Evolutionary conservation across 1,140 invertebrate species (phyloP), one percentile per base, ranked within the genome.

Genomic region (Lanistes nyassanus): DNA sequence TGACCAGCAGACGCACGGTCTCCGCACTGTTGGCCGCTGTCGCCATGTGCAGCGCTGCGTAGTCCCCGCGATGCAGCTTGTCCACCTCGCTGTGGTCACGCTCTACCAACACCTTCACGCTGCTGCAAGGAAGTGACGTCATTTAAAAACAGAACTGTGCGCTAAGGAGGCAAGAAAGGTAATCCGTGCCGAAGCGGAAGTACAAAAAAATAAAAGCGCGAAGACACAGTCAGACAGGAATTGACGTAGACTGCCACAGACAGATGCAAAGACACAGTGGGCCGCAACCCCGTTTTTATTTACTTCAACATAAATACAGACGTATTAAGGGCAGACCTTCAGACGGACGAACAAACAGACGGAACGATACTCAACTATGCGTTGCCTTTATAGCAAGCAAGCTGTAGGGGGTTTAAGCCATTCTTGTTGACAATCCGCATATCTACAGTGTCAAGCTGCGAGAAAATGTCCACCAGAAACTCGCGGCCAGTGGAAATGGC

Each of bases 341-440:
- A 47, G 2, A 47, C 5, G 4, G 0, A 47, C 42, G 42, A 13
- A 47, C 19, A 16, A 13, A 16, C 42, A 9, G n/a, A n/a, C n/a
- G 42, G 1, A 69, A 29, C 13, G 11, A n/a, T 31, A 77, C 78
- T 77, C 71, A 72, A 84, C 84, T 76, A 70, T 16, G 76, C 79
- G 39, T 83, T 75, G 37, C 78, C 80, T 26, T 79, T 80, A 0
- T 80, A 55, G 2, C 80, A 82, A 23, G 84, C 84, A 47, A 81
- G 73, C 68, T 79, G 77, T 4, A 85, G 62, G 0, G 81, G 66
- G 70, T 75, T 75, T 37, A 78, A 80, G 13, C 82, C 83, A 66
- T 77, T 79, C 31, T 79, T 80, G 71, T 85, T 85, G 16, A 56
- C 23, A 26, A 83, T 6, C 29, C 42, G 73, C 11, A 78, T 55